Evolutionary conservation across 2,888 invertebrate species (phyloP).

Genomic region (Lypha dubia): DNA sequence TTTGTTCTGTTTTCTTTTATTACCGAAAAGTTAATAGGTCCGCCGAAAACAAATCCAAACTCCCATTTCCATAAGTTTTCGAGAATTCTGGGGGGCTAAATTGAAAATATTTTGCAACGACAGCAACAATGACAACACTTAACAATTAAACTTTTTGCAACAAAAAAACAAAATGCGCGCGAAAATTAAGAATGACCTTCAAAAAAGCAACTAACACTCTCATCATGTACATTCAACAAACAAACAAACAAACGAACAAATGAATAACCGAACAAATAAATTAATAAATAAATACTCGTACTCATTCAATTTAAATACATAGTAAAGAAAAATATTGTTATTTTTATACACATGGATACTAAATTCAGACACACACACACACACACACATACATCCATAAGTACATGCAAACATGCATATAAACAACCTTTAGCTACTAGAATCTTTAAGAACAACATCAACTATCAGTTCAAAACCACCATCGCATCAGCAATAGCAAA

Average conservation of each 20-base stretch:
- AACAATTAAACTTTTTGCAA: conserved; percentile 42
- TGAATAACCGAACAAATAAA: conserved; percentile 34
- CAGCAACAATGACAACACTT: conserved; percentile 36
- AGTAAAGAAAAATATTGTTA: conserved; percentile 16
- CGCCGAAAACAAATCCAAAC: too few relatives aligned
- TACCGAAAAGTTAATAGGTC: too few relatives aligned
- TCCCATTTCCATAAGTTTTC: too few relatives aligned
- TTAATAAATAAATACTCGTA: conserved; percentile 25
- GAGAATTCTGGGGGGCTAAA: too few relatives aligned
- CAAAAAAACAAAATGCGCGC: conserved; percentile 55
- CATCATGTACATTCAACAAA: conserved; percentile 22
- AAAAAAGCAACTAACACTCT: conserved; percentile 52
- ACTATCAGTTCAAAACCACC: conserved; percentile 39
- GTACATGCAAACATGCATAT: too few relatives aligned
- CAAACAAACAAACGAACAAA: conserved; percentile 35
- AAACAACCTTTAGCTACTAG: conserved; percentile 26
- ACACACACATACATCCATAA: neutral
- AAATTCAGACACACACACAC: neutral
- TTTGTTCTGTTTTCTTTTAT: too few relatives aligned
- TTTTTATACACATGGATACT: conserved; percentile 29
- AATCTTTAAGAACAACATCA: conserved; percentile 53
- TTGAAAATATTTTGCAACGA: conserved; percentile 22
- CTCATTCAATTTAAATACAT: conserved; percentile 32
- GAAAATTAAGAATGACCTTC: conserved; percentile 74
- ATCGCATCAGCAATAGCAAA: conserved; percentile 17